Conservation (phyloP, 2,113 vertebrate species). For the Amblyopsis rosae region DNA sequence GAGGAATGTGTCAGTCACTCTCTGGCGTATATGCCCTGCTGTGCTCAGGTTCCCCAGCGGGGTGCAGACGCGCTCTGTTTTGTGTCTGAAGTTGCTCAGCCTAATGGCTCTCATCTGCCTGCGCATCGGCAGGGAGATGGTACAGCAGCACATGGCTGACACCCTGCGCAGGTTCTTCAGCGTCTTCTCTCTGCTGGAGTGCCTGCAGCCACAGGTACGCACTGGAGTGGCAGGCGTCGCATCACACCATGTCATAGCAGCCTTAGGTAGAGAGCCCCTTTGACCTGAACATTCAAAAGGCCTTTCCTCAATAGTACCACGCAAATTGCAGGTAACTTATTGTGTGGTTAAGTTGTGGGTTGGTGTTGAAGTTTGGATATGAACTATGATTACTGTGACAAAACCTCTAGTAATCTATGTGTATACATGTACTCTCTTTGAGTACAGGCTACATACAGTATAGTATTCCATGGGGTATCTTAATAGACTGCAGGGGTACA, state of each 20-base stretch:
- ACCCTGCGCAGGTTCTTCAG: conserved; percentile 86
- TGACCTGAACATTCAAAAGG: conserved; percentile 16
- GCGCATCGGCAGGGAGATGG: conserved; percentile 96
- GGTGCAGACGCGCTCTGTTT: conserved; percentile 87
- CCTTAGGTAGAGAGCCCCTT: no score
- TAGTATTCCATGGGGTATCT: no score
- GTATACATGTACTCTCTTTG: no score
- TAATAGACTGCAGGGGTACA: no score
- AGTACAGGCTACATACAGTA: no score
- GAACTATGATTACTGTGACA: no score
- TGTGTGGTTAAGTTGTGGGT: no score
- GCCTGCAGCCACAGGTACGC: conserved; percentile 84
- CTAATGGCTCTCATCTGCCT: conserved; percentile 94
- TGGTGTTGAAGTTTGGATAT: no score
- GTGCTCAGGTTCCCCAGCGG: conserved; percentile 89
- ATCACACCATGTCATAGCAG: neutral
- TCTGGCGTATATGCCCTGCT: conserved; percentile 22
- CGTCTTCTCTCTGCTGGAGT: conserved; percentile 86
- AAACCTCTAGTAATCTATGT: no score
- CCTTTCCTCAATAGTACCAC: conserved; percentile 1
- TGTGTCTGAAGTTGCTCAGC: conserved; percentile 93
- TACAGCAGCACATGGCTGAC: conserved; percentile 92
- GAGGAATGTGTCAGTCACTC: conserved; percentile 19
- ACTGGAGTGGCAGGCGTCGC: neutral
- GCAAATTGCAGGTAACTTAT: no score